Base-by-base conservation (phyloP, 37 sponge, comb jelly and placozoan species). In the Chondrilla cf. caribensis region DNA sequence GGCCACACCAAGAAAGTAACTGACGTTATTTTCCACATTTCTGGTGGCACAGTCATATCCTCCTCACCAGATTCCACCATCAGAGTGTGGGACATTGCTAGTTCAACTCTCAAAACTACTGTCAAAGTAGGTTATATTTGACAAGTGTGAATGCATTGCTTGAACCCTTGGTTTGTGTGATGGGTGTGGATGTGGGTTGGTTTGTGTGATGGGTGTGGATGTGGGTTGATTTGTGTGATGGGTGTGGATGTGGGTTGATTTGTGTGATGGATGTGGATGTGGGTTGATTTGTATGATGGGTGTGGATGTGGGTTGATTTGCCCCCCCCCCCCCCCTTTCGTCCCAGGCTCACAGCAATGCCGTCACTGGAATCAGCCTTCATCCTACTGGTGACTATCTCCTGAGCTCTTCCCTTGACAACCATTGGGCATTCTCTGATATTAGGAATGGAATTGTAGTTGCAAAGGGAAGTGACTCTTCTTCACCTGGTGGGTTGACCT, bases 1-100 rank as follows among this genome's bases (percentile, higher is more conserved):
- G 99, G 99, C 0, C 99, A 99, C 88, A 83, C 97, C 15, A 99
- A 99, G 88, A 96, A 96, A 78, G 93, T 99, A 54, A 94, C 95
- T 14, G 76, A 83, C 21, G 99, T 90, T 6, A 81, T 99, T 19
- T 92, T 88, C 67, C 99, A 99, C 76, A 39, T 2, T 2, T 42
- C 41, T 9, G 76, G 76, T 21, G 22, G 24, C 2, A 43, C 89
- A 9, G 97, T 85, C 15, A 68, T 97, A 33, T 92, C 95, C 0
- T 84, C 93, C 1, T 99, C 99, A 58, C 92, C 97, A 41, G 99
- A 99, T 79, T 38, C 93, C 36, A 92, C 97, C 42, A 77, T 97
- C 31, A 59, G 97, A 21, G 79, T 95, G 39, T 97, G 97, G 97
- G 68, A 59, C n/a, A 64, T 91, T 32, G 81, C 87, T 9, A 71